Conservation (phyloP, 2,888 invertebrate genomes). For the Stictocephala bisonia region DNA sequence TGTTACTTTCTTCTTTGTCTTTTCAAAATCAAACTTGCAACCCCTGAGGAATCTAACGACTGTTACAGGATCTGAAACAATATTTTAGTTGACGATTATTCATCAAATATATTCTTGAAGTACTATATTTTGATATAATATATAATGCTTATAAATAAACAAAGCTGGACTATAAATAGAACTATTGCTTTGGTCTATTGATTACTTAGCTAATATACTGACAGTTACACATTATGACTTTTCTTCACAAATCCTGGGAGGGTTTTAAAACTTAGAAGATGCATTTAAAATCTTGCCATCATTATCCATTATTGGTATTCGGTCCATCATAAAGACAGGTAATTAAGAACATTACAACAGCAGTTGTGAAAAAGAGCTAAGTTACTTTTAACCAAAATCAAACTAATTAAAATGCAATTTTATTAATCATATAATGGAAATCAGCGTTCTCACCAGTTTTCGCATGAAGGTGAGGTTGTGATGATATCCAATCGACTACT, state of each 20-base stretch:
- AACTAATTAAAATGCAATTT: neutral
- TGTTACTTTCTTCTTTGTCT: slow-evolving; percentile 69
- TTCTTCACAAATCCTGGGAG: too few species aligned
- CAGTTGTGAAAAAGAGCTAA: slow-evolving; percentile 1
- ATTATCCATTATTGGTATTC: too few species aligned
- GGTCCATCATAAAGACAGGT: too few species aligned
- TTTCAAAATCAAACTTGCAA: slow-evolving; percentile 72
- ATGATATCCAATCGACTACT: slow-evolving; percentile 64
- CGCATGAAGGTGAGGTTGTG: slow-evolving; percentile 63
- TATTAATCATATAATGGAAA: neutral
- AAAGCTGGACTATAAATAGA: too few species aligned
- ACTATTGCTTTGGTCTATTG: too few species aligned
- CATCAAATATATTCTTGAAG: too few species aligned
- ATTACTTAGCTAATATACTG: neutral
- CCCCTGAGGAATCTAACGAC: slow-evolving; percentile 71
- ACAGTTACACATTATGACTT: too few species aligned
- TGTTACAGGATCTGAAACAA: slow-evolving; percentile 65
- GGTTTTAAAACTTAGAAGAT: too few species aligned
- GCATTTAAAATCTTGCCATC: too few species aligned
- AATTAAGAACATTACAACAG: slow-evolving; percentile 7
- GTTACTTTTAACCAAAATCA: neutral
- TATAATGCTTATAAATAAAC: too few species aligned
- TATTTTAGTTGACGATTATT: too few species aligned
- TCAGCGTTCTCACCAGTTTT: slow-evolving; percentile 62
- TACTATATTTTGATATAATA: too few species aligned